Evolutionary conservation across 2,797 vertebrate genomes (phyloP), one percentile per base, ranked within the genome.

Genomic region (Chrysocyon brachyurus): DNA sequence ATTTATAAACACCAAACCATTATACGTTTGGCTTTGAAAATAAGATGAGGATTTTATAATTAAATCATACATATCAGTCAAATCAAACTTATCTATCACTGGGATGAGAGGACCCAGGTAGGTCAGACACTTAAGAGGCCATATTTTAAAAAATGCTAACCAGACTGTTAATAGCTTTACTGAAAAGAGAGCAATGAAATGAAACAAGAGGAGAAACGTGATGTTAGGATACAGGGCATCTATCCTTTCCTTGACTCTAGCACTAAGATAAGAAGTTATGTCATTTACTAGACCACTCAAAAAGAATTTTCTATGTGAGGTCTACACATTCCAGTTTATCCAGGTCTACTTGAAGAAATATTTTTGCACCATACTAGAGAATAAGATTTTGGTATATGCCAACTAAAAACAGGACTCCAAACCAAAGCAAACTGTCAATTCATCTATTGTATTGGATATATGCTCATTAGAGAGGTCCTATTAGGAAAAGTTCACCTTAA

Each of bases 71-170:
- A 86, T 75, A 87, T 86, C 63, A 66, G 70, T 96, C 84, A 96
- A 92, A 92, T 79, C 12, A 90, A 95, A 95, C 59, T 85, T 91
- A 14, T 70, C 81, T 82, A 63, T 70, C 86, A 46, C 26, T 26
- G 21, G 11, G 33, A 2, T 73, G 36, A 96, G 24, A 86, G 16
- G 31, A 85, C 87, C 91, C 17, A 85, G 33, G 36, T 33, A 83
- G 16, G 56, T 59, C 63, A 61, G 54, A 87, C 31, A 73, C 36
- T 11, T 57, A 78, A 86, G 5, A 95, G 26, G 70, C 14, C 49
- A 12, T 70, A 88, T 89, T 96, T 96, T 54, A 73, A 87, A 96
- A 96, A 64, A 78, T 59, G 57, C 28, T 63, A 96, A 96, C 52
- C 68, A 95, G 89, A 91, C 14, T 93, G 15, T 61, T 88, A 90